Evolutionary conservation across 2,113 vertebrate species (phyloP), one percentile per base, ranked within the genome.

Genomic region (Mormoops blainvillei): DNA sequence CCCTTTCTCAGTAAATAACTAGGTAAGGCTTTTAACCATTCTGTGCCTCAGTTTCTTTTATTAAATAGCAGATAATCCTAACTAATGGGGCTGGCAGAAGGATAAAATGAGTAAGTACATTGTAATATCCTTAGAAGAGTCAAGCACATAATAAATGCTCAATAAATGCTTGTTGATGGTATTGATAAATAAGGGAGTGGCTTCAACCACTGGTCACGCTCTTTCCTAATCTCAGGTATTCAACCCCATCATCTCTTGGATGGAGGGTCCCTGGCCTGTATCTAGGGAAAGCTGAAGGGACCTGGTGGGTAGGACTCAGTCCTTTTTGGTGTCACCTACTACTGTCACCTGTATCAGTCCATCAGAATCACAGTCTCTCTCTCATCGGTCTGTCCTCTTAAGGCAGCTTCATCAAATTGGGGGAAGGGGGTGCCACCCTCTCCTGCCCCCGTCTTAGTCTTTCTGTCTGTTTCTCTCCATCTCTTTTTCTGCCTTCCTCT

Each of bases 351-450:
- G 0, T 7, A 7, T 15, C 36, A 33, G 19, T 19, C 43, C 31
- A 22, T 31, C 41, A 45, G 54, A 52, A n/a, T 41, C 18, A 22
- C 3, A 16, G 15, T 4, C 31, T 19, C 50, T 2, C 4, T 74
- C 73, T 54, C 19, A 52, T 5, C 14, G 20, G 26, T 20, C 2
- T 43, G 10, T 38, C 68, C 61, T 41, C 43, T 89, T 22, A 43
- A n/a, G 19, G 24, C 36, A 20, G 1, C 63, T 70, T 87, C 13
- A 48, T 86, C 61, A 45, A 73, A 68, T 45, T 73, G 19, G 15
- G 36, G 8, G 15, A 1, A n/a, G 1, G 26, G 9, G 2, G 4
- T 45, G n/a, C 1, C 0, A 3, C 2, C 61, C 10, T 33, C 20
- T 36, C 10, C 56, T 82, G 36, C 22, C 45, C 26, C 24, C 41